phyloP scores from a whole-genome alignment of 2,888 invertebrate genomes.

The Hydrotaea cyrtoneurina region DNA sequence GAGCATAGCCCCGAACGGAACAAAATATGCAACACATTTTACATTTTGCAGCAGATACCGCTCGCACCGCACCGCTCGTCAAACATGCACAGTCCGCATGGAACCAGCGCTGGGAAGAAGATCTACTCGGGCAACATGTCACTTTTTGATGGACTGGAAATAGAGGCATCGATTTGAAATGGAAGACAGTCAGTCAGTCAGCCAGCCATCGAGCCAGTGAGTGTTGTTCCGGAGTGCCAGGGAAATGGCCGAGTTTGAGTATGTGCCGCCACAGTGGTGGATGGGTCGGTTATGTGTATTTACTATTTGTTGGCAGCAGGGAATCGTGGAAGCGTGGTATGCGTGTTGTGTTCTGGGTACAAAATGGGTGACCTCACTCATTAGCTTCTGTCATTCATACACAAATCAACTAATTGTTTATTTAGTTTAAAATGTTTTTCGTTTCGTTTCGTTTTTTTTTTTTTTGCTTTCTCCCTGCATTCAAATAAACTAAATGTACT shows the following conservation, averaged over 20 bases:
- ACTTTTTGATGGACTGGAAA: conserved; percentile 43
- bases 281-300: too few species aligned
- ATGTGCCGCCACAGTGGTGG: neutral
- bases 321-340: neutral
- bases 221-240: conserved; percentile 27
- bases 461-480: neutral
- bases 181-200: neutral
- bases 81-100: neutral
- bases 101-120: neutral
- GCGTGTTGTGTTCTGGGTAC: neutral
- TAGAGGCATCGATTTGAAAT: conserved; percentile 14
- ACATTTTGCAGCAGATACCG: conserved; percentile 11
- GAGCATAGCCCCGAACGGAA: neutral
- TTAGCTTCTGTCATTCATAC: conserved; percentile 64
- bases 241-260: conserved; percentile 11
- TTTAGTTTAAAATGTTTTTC: conserved; percentile 62
- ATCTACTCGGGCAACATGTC: conserved; percentile 41
- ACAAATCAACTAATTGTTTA: conserved; percentile 62
- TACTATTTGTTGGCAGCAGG: neutral
- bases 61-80: neutral
- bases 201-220: neutral
- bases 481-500: conserved; percentile 46
- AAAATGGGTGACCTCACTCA: conserved; percentile 62
- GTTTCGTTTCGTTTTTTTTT: conserved; percentile 25
- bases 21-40: conserved; percentile 27